Conservation (phyloP, 2,888 invertebrate genomes). For the Caenorhabditis becei region DNA sequence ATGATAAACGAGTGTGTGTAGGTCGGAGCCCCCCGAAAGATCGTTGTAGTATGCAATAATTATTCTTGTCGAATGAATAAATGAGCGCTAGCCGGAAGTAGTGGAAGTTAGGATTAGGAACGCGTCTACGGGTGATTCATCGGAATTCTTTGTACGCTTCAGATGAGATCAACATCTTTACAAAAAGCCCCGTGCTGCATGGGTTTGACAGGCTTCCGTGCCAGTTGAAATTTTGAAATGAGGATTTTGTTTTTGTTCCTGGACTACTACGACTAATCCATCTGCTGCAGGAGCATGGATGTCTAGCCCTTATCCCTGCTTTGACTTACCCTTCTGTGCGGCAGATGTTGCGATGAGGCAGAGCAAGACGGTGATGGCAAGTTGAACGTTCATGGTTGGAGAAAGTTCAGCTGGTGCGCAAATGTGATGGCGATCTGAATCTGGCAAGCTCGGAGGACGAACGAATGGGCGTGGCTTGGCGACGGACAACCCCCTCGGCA, state of each 20-base stretch:
- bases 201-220: slow-evolving; percentile 43
- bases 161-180: background rate
- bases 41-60: slow-evolving; percentile 8
- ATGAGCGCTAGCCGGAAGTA: background rate
- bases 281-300: background rate
- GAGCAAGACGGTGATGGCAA: slow-evolving; percentile 49
- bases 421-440: slow-evolving; percentile 56
- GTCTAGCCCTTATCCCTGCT: background rate
- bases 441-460: slow-evolving; percentile 40
- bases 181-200: background rate
- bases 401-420: slow-evolving; percentile 52
- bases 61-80: slow-evolving; percentile 14
- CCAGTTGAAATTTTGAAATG: background rate
- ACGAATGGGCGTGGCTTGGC: slow-evolving; percentile 37
- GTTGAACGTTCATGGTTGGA: slow-evolving; percentile 53
- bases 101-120: background rate
- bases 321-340: slow-evolving; percentile 54
- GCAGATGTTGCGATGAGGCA: slow-evolving; percentile 53
- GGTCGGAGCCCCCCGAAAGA: background rate
- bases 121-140: background rate
- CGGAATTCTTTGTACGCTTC: background rate
- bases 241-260: background rate
- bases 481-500: slow-evolving; percentile 46
- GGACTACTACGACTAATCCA: slow-evolving; percentile 3
- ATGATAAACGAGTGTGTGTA: slow-evolving; percentile 11